Conservation (phyloP, 1,140 invertebrate genomes). For the Trachymyrmex septentrionalis region DNA sequence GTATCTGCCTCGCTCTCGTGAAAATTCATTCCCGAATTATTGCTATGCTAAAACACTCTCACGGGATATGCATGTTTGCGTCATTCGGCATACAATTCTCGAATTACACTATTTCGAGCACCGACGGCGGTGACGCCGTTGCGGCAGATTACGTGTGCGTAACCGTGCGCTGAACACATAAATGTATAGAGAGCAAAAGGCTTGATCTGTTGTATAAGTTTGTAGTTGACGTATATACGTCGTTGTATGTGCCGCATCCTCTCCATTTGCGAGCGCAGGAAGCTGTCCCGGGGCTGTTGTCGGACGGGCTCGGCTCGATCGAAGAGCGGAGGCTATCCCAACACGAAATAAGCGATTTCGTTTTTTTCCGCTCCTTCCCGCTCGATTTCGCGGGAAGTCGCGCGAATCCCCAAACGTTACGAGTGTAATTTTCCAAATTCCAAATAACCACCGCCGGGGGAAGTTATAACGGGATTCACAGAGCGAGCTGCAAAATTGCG, state of each 20-base stretch:
- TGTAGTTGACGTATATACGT: slow-evolving; percentile 77
- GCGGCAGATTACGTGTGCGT: slow-evolving; percentile 69
- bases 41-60: neutral
- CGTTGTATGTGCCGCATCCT: slow-evolving; percentile 77
- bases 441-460: neutral
- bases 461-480: neutral
- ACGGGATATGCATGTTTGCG: neutral
- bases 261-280: slow-evolving; percentile 63
- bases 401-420: neutral
- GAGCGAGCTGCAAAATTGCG: slow-evolving; percentile 23
- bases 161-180: slow-evolving; percentile 72
- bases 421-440: slow-evolving; percentile 25
- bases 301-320: neutral
- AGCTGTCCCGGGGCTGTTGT: slow-evolving; percentile 16
- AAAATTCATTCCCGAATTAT: slow-evolving; percentile 9
- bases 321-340: neutral
- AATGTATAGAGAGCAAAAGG: slow-evolving; percentile 78
- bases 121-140: slow-evolving; percentile 60
- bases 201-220: slow-evolving; percentile 80
- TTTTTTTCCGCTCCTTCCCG: neutral
- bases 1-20: neutral
- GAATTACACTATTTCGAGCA: slow-evolving; percentile 50
- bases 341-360: neutral
- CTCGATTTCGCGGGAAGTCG: neutral
- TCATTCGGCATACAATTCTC: slow-evolving; percentile 1